Conservation (phyloP, 2,113 vertebrate genomes). For the Dicaeum eximium region DNA sequence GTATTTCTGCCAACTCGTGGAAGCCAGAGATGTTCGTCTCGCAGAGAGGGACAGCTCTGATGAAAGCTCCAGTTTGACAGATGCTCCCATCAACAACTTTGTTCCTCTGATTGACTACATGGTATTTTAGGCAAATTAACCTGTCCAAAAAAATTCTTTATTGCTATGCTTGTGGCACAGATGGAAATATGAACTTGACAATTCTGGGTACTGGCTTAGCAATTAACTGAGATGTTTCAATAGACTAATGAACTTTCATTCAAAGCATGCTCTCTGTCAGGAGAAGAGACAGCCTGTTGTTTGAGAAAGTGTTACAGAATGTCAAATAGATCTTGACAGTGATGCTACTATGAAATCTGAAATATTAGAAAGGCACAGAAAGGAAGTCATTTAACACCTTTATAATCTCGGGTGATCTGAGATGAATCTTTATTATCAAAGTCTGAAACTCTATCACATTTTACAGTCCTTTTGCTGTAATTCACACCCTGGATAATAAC, state of each 20-base stretch:
- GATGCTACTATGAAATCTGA: not conserved
- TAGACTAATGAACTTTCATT: constrained; percentile 71
- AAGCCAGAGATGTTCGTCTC: constrained; percentile 39
- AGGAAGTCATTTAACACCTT: constrained; percentile 46
- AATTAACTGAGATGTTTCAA: constrained; percentile 71
- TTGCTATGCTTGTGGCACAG: constrained; percentile 61
- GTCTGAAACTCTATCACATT: not conserved
- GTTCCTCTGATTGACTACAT: constrained; percentile 68
- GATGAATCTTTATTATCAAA: not conserved
- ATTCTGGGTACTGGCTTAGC: constrained; percentile 57
- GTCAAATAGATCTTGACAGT: constrained; percentile 33
- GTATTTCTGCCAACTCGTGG: constrained; percentile 47
- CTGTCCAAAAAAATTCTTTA: constrained; percentile 70
- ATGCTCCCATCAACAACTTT: constrained; percentile 65
- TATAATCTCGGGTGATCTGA: not conserved
- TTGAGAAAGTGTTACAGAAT: constrained; percentile 18
- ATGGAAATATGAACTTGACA: constrained; percentile 71
- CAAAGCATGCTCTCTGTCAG: constrained; percentile 56
- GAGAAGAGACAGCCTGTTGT: constrained; percentile 52
- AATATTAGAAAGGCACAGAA: not conserved
- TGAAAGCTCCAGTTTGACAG: constrained; percentile 60
- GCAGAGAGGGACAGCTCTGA: constrained; percentile 39
- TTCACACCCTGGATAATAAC: not conserved
- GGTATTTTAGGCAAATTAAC: constrained; percentile 76
- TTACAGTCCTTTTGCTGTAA: not conserved